These are phyloP conservation scores for Choristoneura fumiferana DNA, from an alignment of 1,140 invertebrate species.

Conservation along the genomic window DNA sequence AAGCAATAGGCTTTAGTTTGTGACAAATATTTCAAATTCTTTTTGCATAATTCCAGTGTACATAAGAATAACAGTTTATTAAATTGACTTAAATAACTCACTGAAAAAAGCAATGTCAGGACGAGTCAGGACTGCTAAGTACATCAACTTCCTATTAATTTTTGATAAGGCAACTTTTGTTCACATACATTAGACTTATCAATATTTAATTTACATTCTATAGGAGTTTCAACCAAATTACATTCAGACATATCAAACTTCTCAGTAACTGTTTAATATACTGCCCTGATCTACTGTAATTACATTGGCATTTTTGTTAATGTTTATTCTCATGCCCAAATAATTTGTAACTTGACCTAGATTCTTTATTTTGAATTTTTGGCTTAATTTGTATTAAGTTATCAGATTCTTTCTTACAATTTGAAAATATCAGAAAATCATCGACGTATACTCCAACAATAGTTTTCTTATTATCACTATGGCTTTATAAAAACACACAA, in stretches of 20 bases:
- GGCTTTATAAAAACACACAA: constrained; percentile 36
- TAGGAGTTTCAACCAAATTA: constrained; percentile 31
- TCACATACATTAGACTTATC: constrained; percentile 25
- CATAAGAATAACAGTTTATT: constrained; percentile 37
- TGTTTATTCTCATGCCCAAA: constrained; percentile 32
- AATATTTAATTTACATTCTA: constrained; percentile 35
- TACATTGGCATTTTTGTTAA: constrained; percentile 26
- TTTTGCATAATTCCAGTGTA: constrained; percentile 54
- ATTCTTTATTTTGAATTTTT: constrained; percentile 39
- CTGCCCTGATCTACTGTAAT: constrained; percentile 28
- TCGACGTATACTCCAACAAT: constrained; percentile 39
- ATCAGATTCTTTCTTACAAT: constrained; percentile 26
- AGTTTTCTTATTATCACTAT: constrained; percentile 25
- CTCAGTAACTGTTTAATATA: constrained; percentile 39
- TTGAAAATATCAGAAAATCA: constrained; percentile 44
- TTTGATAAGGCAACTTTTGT: constrained; percentile 40
- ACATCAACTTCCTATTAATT: constrained; percentile 59
- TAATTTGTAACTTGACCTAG: constrained; percentile 31
- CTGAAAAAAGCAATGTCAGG: constrained; percentile 67
- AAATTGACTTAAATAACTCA: constrained; percentile 59
- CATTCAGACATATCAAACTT: constrained; percentile 37
- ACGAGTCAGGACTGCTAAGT: constrained; percentile 51
- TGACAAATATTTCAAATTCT: constrained; percentile 55
- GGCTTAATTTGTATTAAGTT: constrained; percentile 26
- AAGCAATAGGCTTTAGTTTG: constrained; percentile 31